These are phyloP conservation scores for Morinoia aosen DNA, from an alignment of 2,888 invertebrate genomes.

Conservation along the genomic window DNA sequence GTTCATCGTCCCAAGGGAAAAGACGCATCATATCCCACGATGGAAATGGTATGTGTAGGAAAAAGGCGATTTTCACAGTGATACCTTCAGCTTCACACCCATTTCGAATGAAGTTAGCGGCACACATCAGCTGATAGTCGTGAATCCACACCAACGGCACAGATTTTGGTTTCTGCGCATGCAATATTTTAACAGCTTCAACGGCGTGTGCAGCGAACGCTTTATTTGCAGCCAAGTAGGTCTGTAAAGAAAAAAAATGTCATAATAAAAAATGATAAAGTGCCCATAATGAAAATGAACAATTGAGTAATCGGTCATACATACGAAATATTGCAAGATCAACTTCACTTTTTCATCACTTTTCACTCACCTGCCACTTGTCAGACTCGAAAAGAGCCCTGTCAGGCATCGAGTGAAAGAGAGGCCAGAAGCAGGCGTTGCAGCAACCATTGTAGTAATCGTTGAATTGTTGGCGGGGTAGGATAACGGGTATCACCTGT, in stretches of 20 bases:
- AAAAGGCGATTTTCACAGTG: constrained; percentile 73
- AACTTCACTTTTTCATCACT: neutral
- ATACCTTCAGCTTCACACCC: constrained; percentile 68
- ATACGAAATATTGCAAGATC: neutral
- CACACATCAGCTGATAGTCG: constrained; percentile 75
- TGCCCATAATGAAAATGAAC: neutral
- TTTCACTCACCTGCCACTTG: constrained; percentile 70
- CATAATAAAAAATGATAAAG: constrained; percentile 7
- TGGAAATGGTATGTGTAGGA: constrained; percentile 75
- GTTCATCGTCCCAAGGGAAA: constrained; percentile 73
- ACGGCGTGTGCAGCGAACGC: constrained; percentile 71
- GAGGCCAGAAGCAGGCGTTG: constrained; percentile 73
- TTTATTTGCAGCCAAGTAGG: constrained; percentile 72
- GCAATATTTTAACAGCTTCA: constrained; percentile 70
- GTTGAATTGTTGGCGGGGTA: constrained; percentile 71
- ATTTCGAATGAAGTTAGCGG: constrained; percentile 73
- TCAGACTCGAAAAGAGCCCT: constrained; percentile 71
- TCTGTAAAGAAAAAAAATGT: constrained; percentile 68
- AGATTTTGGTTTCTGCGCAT: constrained; percentile 69
- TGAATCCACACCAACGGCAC: constrained; percentile 75
- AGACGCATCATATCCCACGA: constrained; percentile 74
- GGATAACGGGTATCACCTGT: constrained; percentile 70
- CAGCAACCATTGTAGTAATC: constrained; percentile 73
- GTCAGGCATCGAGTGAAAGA: constrained; percentile 73
- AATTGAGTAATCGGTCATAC: neutral